Evolutionary conservation across 1,140 invertebrate species (phyloP).

Genomic region (Wasmannia auropunctata): DNA sequence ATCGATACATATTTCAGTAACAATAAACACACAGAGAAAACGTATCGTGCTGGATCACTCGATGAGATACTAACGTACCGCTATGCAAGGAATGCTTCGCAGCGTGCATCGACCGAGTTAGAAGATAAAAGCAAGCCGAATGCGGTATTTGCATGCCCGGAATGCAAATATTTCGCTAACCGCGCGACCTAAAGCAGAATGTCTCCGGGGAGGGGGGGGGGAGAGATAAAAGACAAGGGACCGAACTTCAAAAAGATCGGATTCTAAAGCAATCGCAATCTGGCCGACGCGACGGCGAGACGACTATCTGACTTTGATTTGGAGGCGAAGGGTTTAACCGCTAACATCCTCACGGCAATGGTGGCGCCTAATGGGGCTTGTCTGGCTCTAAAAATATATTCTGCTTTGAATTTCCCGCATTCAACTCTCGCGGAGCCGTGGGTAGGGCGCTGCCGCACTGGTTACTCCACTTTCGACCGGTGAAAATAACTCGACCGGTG

Average conservation of each 20-base stretch:
- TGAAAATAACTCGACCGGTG: constrained; percentile 76
- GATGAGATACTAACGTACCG: not conserved
- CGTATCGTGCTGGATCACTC: not conserved
- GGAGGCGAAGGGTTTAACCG: constrained; percentile 69
- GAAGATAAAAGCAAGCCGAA: constrained; percentile 29
- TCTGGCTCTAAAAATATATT: constrained; percentile 73
- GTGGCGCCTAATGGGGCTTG: constrained; percentile 76
- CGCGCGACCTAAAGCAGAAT: not conserved
- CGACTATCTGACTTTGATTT: constrained; percentile 68
- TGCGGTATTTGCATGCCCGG: constrained; percentile 16
- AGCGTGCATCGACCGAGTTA: not conserved
- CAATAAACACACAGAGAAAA: not conserved
- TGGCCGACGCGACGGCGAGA: not conserved
- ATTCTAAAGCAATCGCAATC: constrained; percentile 17
- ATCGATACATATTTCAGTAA: not conserved
- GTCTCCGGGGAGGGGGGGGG: no score
- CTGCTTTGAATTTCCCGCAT: constrained; percentile 72
- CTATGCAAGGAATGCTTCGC: not conserved
- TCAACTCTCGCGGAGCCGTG: constrained; percentile 16
- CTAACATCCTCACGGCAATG: constrained; percentile 55
- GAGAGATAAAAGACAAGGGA: not conserved
- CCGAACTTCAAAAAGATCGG: constrained; percentile 53
- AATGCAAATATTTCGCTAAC: constrained; percentile 32
- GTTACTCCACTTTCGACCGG: constrained; percentile 74
- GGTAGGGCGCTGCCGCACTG: not conserved